Evolutionary conservation across 1,140 invertebrate genomes (phyloP).

Genomic region (Zophobas morio): DNA sequence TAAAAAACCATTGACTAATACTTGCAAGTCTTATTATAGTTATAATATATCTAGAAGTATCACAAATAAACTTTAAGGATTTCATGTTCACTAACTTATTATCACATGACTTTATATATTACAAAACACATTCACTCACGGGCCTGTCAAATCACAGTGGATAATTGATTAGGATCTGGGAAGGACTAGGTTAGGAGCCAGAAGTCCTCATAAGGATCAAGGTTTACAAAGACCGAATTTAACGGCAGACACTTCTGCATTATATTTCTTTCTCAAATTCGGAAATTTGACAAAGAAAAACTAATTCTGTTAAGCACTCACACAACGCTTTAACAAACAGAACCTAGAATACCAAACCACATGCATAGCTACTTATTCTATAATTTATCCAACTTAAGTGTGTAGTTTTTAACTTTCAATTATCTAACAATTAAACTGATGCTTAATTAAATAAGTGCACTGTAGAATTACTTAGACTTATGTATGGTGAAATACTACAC

Average conservation of each 20-base stretch:
- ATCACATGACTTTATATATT: constrained; percentile 54
- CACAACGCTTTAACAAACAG: constrained; percentile 40
- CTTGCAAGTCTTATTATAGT: constrained; percentile 59
- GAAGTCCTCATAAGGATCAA: constrained; percentile 63
- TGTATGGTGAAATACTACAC: constrained; percentile 46
- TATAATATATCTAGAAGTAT: constrained; percentile 54
- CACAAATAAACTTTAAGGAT: constrained; percentile 60
- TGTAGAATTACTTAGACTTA: constrained; percentile 44
- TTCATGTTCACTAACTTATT: constrained; percentile 61
- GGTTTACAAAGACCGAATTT: constrained; percentile 46
- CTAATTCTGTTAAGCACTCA: constrained; percentile 46
- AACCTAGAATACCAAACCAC: constrained; percentile 50
- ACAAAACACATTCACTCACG: constrained; percentile 57
- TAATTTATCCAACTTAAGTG: constrained; percentile 44
- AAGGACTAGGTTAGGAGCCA: constrained; percentile 62
- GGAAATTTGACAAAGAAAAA: constrained; percentile 12
- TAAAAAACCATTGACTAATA: constrained; percentile 55
- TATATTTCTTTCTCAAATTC: constrained; percentile 24
- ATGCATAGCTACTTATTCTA: constrained; percentile 48
- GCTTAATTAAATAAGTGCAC: constrained; percentile 48
- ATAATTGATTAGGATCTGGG: constrained; percentile 52
- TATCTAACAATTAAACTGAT: constrained; percentile 44
- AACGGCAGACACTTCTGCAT: constrained; percentile 16
- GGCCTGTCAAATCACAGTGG: constrained; percentile 48
- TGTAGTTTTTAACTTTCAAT: constrained; percentile 43